Evolutionary conservation across 2,888 invertebrate genomes (phyloP).

Genomic region (Pegoplata infirma): DNA sequence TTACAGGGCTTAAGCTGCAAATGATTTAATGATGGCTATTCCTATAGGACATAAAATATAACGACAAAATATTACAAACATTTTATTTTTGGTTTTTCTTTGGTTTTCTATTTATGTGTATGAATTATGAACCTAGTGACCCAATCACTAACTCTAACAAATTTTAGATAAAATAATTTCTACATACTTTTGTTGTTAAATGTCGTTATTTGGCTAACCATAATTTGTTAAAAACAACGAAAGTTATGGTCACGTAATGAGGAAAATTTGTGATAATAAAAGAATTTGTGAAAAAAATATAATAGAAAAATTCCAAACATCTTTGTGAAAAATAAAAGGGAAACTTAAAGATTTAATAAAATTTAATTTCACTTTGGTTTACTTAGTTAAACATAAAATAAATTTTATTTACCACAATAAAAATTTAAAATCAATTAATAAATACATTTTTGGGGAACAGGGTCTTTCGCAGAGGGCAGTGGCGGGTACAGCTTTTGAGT

Average conservation of each 20-base stretch:
- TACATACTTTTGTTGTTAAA: background rate
- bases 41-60: too few relatives aligned
- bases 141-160: constrained; percentile 3
- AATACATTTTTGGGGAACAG: too few relatives aligned
- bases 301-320: too few relatives aligned
- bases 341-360: background rate
- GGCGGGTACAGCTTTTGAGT: too few relatives aligned
- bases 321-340: background rate
- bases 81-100: background rate
- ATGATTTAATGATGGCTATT: constrained; percentile 9
- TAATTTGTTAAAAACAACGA: background rate
- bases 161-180: background rate
- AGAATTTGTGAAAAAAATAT: constrained; percentile 31
- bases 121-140: constrained; percentile 2
- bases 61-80: background rate
- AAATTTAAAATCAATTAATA: too few relatives aligned
- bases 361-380: too few relatives aligned
- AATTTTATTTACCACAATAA: too few relatives aligned
- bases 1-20: background rate
- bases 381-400: too few relatives aligned
- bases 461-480: too few relatives aligned
- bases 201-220: background rate
- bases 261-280: background rate
- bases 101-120: too few relatives aligned
- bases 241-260: constrained; percentile 30